phyloP scores from a whole-genome alignment of 2,888 invertebrate species.

The Rhamphomyia laevipes region DNA sequence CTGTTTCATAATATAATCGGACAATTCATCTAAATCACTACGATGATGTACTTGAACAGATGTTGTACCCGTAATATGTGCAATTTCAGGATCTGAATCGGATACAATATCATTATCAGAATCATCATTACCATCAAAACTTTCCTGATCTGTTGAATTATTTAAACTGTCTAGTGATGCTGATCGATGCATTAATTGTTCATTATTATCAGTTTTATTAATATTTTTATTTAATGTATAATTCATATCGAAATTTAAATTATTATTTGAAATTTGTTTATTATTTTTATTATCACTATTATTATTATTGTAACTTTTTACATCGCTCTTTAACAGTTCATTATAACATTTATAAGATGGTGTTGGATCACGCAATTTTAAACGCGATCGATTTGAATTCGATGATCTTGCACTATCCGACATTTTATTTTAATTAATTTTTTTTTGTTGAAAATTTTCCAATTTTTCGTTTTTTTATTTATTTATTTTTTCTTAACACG shows the following conservation, averaged over 20 bases:
- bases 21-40: slow-evolving; percentile 34
- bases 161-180: slow-evolving; percentile 57
- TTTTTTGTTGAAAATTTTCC: not conserved
- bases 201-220: slow-evolving; percentile 10
- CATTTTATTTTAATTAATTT: slow-evolving; percentile 19
- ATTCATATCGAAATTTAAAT: not conserved
- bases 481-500: too few species aligned
- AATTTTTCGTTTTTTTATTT: not conserved
- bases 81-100: slow-evolving; percentile 55
- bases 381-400: slow-evolving; percentile 12
- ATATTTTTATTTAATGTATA: not conserved
- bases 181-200: slow-evolving; percentile 23
- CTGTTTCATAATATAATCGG: slow-evolving; percentile 30
- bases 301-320: not conserved
- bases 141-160: slow-evolving; percentile 53
- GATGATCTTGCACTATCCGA: slow-evolving; percentile 28
- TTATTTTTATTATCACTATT: slow-evolving; percentile 5
- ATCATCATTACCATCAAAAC: slow-evolving; percentile 36
- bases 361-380: slow-evolving; percentile 12
- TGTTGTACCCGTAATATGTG: slow-evolving; percentile 36
- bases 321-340: slow-evolving; percentile 1
- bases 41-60: slow-evolving; percentile 32
- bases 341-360: slow-evolving; percentile 41
- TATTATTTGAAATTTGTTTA: slow-evolving; percentile 8
- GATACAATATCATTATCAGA: slow-evolving; percentile 40